Evolutionary conservation across 1,140 invertebrate genomes (phyloP).

Genomic region (Euwallacea similis): DNA sequence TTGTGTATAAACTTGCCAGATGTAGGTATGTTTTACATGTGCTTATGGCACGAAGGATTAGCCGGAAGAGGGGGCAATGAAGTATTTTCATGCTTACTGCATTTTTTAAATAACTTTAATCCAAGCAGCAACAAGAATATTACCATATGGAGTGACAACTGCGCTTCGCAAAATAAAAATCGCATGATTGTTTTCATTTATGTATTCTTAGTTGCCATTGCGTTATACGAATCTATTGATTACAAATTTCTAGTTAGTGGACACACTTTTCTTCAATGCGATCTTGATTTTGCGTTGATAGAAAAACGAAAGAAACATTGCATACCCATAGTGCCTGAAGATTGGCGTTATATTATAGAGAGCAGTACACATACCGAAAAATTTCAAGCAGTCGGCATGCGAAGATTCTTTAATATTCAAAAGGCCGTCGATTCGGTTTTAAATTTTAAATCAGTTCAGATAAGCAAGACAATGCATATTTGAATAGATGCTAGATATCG

Average conservation of each 20-base stretch:
- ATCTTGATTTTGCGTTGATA: slow-evolving; percentile 34
- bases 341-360: slow-evolving; percentile 27
- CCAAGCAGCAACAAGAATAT: too few relatives aligned
- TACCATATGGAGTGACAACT: too few relatives aligned
- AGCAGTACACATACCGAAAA: slow-evolving; percentile 33
- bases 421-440: slow-evolving; percentile 23
- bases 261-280: slow-evolving; percentile 31
- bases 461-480: slow-evolving; percentile 29
- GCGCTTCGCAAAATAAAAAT: too few relatives aligned
- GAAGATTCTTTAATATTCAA: slow-evolving; percentile 37
- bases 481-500: slow-evolving; percentile 28
- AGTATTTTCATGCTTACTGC: too few relatives aligned
- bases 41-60: too few relatives aligned
- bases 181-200: too few relatives aligned
- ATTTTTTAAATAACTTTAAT: too few relatives aligned
- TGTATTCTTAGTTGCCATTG: slow-evolving; percentile 33
- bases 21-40: too few relatives aligned
- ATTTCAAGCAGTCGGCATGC: slow-evolving; percentile 28
- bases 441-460: slow-evolving; percentile 34
- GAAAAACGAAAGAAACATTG: slow-evolving; percentile 31
- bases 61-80: too few relatives aligned
- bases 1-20: too few relatives aligned
- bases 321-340: slow-evolving; percentile 22
- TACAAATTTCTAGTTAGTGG: slow-evolving; percentile 34
- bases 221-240: slow-evolving; percentile 35